Evolutionary conservation across 2,888 invertebrate species (phyloP).

Genomic region (Caenorhabditis sp.): DNA sequence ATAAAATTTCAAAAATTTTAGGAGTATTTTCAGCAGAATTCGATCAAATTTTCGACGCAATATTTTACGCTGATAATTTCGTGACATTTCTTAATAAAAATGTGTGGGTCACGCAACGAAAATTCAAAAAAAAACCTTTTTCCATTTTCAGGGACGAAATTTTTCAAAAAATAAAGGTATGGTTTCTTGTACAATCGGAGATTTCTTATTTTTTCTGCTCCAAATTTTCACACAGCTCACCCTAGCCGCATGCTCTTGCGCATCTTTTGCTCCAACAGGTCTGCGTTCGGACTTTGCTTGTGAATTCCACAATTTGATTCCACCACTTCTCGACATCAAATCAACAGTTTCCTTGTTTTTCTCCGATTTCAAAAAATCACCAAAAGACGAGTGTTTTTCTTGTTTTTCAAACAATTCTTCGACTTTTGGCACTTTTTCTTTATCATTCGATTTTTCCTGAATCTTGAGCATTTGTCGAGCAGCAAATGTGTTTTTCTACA

Average conservation of each 20-base stretch:
- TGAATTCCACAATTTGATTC: slow-evolving; percentile 22
- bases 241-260: slow-evolving; percentile 43
- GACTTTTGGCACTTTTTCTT: slow-evolving; percentile 7
- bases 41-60: no score
- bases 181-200: no score
- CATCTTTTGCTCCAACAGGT: slow-evolving; percentile 30
- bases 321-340: slow-evolving; percentile 6
- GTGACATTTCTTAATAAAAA: no score
- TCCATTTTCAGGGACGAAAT: no score
- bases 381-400: slow-evolving; percentile 29
- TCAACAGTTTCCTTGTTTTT: slow-evolving; percentile 20
- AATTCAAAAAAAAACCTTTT: no score
- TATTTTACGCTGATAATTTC: no score
- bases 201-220: no score
- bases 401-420: slow-evolving; percentile 17
- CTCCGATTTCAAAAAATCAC: slow-evolving; percentile 34
- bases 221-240: no score
- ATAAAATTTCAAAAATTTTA: no score
- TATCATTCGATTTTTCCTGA: slow-evolving; percentile 23
- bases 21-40: no score
- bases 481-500: slow-evolving; percentile 32
- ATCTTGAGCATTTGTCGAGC: slow-evolving; percentile 31
- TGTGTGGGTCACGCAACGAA: no score
- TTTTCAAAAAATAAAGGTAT: no score
- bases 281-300: neutral